These are phyloP conservation scores for Seriola rivoliana DNA, from an alignment of 2,113 vertebrate genomes.

Conservation along the genomic window DNA sequence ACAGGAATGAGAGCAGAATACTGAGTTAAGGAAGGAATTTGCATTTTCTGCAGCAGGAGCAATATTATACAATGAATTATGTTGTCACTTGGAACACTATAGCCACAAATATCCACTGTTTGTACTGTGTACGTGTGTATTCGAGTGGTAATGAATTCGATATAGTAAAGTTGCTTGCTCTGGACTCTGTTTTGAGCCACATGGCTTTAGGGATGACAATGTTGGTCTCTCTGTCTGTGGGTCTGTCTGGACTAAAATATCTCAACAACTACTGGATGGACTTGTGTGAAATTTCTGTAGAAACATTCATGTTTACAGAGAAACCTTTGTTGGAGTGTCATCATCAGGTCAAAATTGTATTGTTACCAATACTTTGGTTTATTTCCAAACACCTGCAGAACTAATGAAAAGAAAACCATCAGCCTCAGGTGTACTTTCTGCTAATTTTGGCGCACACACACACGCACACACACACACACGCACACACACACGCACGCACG, in stretches of 20 bases:
- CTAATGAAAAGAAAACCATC: no score
- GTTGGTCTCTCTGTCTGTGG: neutral
- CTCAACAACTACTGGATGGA: no score
- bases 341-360: neutral
- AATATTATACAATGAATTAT: neutral
- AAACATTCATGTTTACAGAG: neutral
- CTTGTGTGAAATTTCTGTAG: neutral
- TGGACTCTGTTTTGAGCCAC: neutral
- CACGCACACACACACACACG: no score
- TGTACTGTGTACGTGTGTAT: neutral
- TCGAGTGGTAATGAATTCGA: neutral
- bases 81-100: neutral
- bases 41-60: conserved; percentile 1
- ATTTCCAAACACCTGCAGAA: neutral
- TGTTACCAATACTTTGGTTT: neutral
- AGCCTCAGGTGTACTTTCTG: no score
- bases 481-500: no score
- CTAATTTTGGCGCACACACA: no score
- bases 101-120: neutral
- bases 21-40: neutral
- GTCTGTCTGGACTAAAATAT: no score
- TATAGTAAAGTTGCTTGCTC: neutral
- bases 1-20: neutral
- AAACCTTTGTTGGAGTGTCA: neutral
- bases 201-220: neutral